Evolutionary conservation across 35 echinoderm and acorn worm genomes (phyloP), one percentile per base, ranked within the genome.

Genomic region (Apostichopus japonicus): DNA sequence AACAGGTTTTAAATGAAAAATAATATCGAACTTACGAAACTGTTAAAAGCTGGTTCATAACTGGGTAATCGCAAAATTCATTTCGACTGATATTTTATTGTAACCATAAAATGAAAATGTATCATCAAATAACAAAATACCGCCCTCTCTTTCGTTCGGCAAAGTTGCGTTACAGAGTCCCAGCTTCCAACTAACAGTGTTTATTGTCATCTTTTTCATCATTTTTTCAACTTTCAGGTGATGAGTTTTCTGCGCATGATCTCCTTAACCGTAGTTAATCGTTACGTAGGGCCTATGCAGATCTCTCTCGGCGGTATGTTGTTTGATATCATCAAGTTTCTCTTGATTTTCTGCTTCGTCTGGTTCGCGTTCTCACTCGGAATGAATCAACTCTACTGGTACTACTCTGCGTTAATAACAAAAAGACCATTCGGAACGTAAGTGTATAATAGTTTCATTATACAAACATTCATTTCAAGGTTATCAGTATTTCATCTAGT

Each of bases 361-460:
- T 99, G 97, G 97, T 99, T 99, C 72, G 97, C 97, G 5, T 98
- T 99, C 92, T 99, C 97, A 7, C 87, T 99, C 23, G 97, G 97
- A 53, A 96, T 99, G 95, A 99, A 99, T 83, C 97, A 99, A 78
- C 90, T 99, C 22, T 99, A 99, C 80, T 99, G 95, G 93, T 96
- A 96, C 79, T 99, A 99, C 62, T 98, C 96, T n/a, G 56, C 56
- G 4, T 79, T 92, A 67, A 94, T 95, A 23, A 89, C 67, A 57
- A 90, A 88, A 13, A 92, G 94, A 83, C 94, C 94, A 10, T 98
- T 95, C 23, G 91, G 91, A 94, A 83, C 95, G 95, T 96, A 90
- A 94, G 95, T 96, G 79, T 93, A 44, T 44, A 44, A 44, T 52
- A 9, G 7, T 6, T 65, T 54, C 79, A 83, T 83, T 51, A 6